Percentiles rank a stretch among this genome's conserved stretches.
These are phyloP conservation scores for Beris morrisii DNA, from an alignment of 2,888 invertebrate genomes.

Conservation along the genomic window DNA sequence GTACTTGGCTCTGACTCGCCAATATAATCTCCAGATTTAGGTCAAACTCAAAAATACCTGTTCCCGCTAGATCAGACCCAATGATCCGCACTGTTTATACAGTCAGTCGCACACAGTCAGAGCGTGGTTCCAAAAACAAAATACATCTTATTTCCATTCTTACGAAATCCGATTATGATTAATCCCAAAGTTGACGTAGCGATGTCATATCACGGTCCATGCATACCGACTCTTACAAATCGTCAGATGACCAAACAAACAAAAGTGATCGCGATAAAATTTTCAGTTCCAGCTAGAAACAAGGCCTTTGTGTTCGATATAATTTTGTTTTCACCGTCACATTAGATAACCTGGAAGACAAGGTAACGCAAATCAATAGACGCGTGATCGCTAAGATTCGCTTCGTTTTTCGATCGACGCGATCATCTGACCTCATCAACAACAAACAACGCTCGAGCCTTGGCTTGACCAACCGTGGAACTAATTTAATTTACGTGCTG, in stretches of 20 bases:
- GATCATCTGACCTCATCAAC: conserved; percentile 30
- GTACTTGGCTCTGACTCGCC: too few species aligned
- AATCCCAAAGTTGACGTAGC: conserved; percentile 1
- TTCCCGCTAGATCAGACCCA: too few species aligned
- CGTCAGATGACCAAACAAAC: conserved; percentile 9
- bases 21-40: too few species aligned
- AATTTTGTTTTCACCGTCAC: conserved; percentile 2
- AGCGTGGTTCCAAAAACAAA: too few species aligned
- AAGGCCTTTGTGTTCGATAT: not conserved
- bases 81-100: too few species aligned
- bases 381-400: conserved; percentile 18
- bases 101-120: too few species aligned
- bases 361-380: not conserved
- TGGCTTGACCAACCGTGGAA: conserved; percentile 20
- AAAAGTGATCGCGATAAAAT: conserved; percentile 21
- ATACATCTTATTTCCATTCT: not conserved
- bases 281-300: conserved; percentile 9
- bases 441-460: conserved; percentile 17
- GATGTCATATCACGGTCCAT: not conserved
- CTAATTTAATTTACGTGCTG: conserved; percentile 33
- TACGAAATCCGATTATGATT: conserved; percentile 28
- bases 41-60: too few species aligned
- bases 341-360: too few species aligned
- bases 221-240: not conserved
- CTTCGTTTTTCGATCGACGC: conserved; percentile 13